Evolutionary conservation across 2,797 vertebrate species (phyloP), one percentile per base, ranked within the genome.

Genomic region (Leptoclinus maculatus): DNA sequence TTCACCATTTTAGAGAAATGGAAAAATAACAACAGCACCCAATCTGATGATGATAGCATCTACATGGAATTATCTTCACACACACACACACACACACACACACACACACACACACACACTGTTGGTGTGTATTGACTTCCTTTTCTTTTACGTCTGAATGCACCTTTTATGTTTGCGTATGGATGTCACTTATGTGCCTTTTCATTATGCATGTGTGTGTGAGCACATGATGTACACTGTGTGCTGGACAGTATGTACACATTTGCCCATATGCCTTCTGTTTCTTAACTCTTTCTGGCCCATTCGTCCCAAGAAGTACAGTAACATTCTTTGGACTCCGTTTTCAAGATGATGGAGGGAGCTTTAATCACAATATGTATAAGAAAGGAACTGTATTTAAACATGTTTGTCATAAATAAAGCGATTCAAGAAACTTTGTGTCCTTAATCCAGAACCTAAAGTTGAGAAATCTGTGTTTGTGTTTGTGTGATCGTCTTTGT

Each of bases 1-100:
- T 76, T 76, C 45, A 73, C 32, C 29, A 41, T 56, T 78, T 83
- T 66, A 27, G 36, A 79, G 43, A 68, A 71, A 79, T 53, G 39
- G 60, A 63, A 60, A 74, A 78, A 45, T 56, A 75, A 66, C 60
- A 71, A 69, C 64, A 1, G 11, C 39, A 56, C 32, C 39, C 27
- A 59, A 36, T 76, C 25, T 59, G 56, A 47, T 54, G 47, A 75
- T 43, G 56, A 56, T 21, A 14, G 25, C 53, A 39, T 62, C 2
- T 4, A 32, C 23, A 0, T 23, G 29, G 53, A 57, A 23, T 71
- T 51, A 25, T 57, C 23, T 32, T 19, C 43, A 25, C n/a, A 21
- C 53, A 71, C 59, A 64, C 71, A 66, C 62, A 45, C 43, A 45
- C 43, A 45, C 16, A 45, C 43, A 7, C 32, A 10, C 23, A 25